Conservation (phyloP, 2,797 vertebrate species). For the Crocidura indochinensis region DNA sequence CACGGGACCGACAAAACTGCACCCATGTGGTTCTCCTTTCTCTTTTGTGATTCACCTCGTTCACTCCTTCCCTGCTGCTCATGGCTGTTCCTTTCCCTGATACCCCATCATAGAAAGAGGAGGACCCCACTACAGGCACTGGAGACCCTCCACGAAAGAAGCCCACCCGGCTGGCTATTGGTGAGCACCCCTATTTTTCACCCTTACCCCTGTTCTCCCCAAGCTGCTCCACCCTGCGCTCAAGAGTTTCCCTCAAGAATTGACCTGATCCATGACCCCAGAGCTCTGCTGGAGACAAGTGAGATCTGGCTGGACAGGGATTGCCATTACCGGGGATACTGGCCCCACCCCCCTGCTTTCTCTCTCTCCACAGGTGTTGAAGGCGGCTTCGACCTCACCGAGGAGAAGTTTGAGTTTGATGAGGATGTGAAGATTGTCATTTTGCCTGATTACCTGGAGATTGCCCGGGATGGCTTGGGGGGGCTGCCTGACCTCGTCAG, state of each 20-base stretch:
- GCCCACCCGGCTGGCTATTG: constrained; percentile 98
- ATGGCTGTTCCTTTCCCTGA: constrained; percentile 57
- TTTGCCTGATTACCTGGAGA: constrained; percentile 97
- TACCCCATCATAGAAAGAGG: constrained; percentile 93
- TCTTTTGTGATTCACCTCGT: not conserved
- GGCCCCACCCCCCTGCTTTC: not conserved
- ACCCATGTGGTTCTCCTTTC: too few relatives aligned
- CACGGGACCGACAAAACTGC: too few relatives aligned
- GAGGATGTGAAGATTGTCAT: constrained; percentile 98
- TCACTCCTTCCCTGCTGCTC: not conserved
- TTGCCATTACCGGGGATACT: not conserved
- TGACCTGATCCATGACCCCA: not conserved
- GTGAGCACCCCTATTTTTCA: constrained; percentile 87
- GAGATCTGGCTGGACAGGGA: not conserved
- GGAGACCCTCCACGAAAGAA: constrained; percentile 99
- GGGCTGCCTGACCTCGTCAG: constrained; percentile 96
- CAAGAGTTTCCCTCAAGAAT: not conserved
- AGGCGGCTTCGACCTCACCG: constrained; percentile 96
- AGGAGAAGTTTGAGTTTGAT: constrained; percentile 96
- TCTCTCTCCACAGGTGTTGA: constrained; percentile 92
- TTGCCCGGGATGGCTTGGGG: constrained; percentile 94
- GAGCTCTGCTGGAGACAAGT: not conserved
- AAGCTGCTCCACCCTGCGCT: not conserved
- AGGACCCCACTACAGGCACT: constrained; percentile 94
- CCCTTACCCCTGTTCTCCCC: not conserved